These are phyloP conservation scores for Dascyllus trimaculatus DNA, from an alignment of 2,113 vertebrate genomes.

Conservation along the genomic window DNA sequence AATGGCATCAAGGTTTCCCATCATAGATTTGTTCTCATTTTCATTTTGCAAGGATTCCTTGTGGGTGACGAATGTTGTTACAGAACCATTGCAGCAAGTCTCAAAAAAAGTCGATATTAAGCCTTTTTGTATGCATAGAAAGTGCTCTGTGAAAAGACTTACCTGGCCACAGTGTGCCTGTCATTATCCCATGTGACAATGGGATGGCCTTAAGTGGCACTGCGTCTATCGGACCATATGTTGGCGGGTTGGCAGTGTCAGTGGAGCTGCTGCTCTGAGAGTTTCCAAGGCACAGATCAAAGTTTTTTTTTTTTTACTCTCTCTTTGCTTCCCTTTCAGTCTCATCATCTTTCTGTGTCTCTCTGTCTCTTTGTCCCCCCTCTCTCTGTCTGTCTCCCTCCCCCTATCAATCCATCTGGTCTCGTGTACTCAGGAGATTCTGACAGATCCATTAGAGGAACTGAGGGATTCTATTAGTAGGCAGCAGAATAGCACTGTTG, in stretches of 20 bases:
- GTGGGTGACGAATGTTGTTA: neutral
- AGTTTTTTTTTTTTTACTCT: neutral
- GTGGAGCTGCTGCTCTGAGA: slow-evolving; percentile 57
- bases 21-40: neutral
- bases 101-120: slow-evolving; percentile 10
- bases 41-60: slow-evolving; percentile 24
- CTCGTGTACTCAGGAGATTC: slow-evolving; percentile 67
- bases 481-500: slow-evolving; percentile 73
- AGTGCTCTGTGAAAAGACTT: slow-evolving; percentile 5
- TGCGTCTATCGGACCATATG: slow-evolving; percentile 55
- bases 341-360: slow-evolving; percentile 38
- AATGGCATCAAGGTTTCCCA: neutral
- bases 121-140: neutral
- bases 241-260: slow-evolving; percentile 40
- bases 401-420: slow-evolving; percentile 72
- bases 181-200: slow-evolving; percentile 43
- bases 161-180: slow-evolving; percentile 30
- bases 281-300: slow-evolving; percentile 41
- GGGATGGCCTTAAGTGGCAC: slow-evolving; percentile 38
- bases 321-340: slow-evolving; percentile 21
- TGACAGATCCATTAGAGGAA: slow-evolving; percentile 80
- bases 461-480: slow-evolving; percentile 78
- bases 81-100: neutral
- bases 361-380: slow-evolving; percentile 49
- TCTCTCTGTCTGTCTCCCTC: slow-evolving; percentile 35